A percentile compares a stretch with the other conserved stretches of the same genome.
These are phyloP conservation scores for Platichthys stellatus DNA, from an alignment of 2,113 vertebrate genomes.

Conservation along the genomic window DNA sequence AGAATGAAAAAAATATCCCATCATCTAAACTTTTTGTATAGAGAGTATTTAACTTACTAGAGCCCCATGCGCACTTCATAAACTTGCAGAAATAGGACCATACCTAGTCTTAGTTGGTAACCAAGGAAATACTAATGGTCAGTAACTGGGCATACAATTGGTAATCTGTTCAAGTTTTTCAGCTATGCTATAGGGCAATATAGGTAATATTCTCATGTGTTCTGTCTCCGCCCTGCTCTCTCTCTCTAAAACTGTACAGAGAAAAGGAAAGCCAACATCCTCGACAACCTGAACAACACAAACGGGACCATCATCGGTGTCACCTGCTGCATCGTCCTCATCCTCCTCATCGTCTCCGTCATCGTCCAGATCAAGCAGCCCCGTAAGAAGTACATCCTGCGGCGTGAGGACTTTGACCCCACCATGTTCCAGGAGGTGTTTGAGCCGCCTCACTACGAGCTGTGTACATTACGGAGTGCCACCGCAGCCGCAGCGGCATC, in stretches of 20 bases:
- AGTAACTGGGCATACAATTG: no score
- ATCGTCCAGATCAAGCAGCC: constrained; percentile 99
- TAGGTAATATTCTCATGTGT: background rate
- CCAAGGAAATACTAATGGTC: no score
- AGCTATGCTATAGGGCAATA: background rate
- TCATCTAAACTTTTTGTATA: no score
- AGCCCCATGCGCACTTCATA: no score
- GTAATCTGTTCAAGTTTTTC: no score
- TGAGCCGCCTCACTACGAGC: constrained; percentile 96
- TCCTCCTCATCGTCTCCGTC: constrained; percentile 94
- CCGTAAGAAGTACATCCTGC: constrained; percentile 95
- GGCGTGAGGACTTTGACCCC: constrained; percentile 96
- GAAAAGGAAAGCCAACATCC: constrained; percentile 93
- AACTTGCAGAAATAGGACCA: no score
- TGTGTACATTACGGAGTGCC: constrained; percentile 93
- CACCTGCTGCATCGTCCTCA: constrained; percentile 95
- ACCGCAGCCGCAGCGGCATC: constrained; percentile 82
- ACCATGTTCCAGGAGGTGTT: constrained; percentile 99
- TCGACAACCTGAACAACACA: constrained; percentile 98
- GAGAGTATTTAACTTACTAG: no score
- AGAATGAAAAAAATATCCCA: no score
- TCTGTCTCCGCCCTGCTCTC: constrained; percentile 19
- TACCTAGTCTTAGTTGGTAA: no score
- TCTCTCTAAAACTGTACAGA: constrained; percentile 77
- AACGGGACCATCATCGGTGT: constrained; percentile 96